Percentiles rank a stretch among this genome's conserved stretches.
Evolutionary conservation across 2,797 vertebrate species (phyloP).

Genomic region (Lithobates pipiens): DNA sequence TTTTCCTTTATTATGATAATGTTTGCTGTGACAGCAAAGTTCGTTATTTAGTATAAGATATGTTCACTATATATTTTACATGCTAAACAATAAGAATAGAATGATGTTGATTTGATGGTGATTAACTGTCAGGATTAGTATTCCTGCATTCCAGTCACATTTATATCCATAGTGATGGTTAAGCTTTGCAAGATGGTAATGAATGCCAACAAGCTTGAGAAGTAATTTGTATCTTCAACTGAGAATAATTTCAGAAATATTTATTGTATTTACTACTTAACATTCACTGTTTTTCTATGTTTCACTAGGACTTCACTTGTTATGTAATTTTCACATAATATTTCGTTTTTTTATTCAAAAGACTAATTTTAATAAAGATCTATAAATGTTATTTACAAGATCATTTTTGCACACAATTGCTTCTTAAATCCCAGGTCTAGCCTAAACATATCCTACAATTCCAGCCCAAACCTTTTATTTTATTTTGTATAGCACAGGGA

Average conservation of each 20-base stretch:
- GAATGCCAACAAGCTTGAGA: not conserved
- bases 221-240: not conserved
- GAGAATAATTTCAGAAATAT: slow-evolving; percentile 2
- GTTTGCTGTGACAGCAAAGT: too few species aligned
- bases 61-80: not conserved
- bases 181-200: not conserved
- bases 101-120: not conserved
- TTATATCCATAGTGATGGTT: not conserved
- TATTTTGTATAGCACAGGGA: too few species aligned
- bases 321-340: too few species aligned
- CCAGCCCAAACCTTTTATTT: too few species aligned
- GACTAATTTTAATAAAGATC: too few species aligned
- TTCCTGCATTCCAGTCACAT: not conserved
- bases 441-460: too few species aligned
- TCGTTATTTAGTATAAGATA: not conserved
- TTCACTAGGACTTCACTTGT: not conserved
- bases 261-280: not conserved
- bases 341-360: too few species aligned
- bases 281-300: not conserved
- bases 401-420: too few species aligned
- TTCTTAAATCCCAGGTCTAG: too few species aligned
- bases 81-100: not conserved
- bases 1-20: too few species aligned
- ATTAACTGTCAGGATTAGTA: too few species aligned
- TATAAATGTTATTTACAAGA: too few species aligned